Percentiles rank a stretch among this genome's conserved stretches.
These are phyloP conservation scores for Trinectes maculatus DNA, from an alignment of 2,113 vertebrate species.

Conservation along the genomic window DNA sequence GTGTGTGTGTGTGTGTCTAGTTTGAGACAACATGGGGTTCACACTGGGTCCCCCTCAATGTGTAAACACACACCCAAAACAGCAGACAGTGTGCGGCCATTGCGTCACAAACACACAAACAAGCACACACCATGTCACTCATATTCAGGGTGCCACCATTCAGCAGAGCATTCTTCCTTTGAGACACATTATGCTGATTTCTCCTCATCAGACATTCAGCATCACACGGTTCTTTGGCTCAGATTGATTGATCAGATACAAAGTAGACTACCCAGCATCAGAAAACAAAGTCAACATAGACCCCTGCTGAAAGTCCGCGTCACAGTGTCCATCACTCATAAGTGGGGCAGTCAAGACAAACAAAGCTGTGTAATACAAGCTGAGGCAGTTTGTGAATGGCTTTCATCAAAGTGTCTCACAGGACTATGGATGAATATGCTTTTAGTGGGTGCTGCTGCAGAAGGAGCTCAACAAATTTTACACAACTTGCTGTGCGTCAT, in stretches of 20 bases:
- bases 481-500: too few species aligned
- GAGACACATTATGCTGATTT: slow-evolving; percentile 47
- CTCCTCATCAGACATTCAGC: slow-evolving; percentile 62
- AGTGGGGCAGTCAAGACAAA: slow-evolving; percentile 16
- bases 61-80: slow-evolving; percentile 22
- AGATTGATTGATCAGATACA: slow-evolving; percentile 67
- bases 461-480: too few species aligned
- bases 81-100: slow-evolving; percentile 17
- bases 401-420: slow-evolving; percentile 6
- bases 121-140: slow-evolving; percentile 36
- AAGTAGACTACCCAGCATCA: slow-evolving; percentile 23
- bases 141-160: slow-evolving; percentile 5
- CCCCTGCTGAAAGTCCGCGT: slow-evolving; percentile 44
- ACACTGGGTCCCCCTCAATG: slow-evolving; percentile 16
- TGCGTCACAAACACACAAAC: slow-evolving; percentile 25
- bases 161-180: slow-evolving; percentile 25
- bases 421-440: slow-evolving; percentile 2
- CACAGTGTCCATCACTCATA: slow-evolving; percentile 58
- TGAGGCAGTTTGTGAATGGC: slow-evolving; percentile 25
- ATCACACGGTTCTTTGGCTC: slow-evolving; percentile 56
- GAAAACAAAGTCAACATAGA: slow-evolving; percentile 53
- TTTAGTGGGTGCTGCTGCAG: slow-evolving; percentile 3
- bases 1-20: slow-evolving; percentile 25
- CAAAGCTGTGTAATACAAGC: slow-evolving; percentile 43
- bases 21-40: slow-evolving; percentile 30